Conservation (phyloP, 2,888 invertebrate genomes). For the Gymnosoma rotundatum region DNA sequence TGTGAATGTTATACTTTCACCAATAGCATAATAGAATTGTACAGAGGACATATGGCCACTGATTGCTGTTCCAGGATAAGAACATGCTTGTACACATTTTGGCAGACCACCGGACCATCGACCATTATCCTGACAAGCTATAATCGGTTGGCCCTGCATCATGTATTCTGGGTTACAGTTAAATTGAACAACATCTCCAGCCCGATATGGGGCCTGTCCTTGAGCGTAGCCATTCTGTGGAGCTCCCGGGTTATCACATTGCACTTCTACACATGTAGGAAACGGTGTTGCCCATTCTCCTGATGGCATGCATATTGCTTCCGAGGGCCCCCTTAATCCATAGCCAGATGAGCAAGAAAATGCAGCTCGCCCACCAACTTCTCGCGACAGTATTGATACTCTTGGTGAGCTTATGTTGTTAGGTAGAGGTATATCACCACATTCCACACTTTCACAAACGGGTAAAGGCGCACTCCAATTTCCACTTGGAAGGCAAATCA, state of each 20-base stretch:
- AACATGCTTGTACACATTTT: constrained; percentile 94
- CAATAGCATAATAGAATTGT: constrained; percentile 93
- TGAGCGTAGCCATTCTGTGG: constrained; percentile 91
- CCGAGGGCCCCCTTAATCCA: constrained; percentile 88
- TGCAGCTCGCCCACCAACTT: constrained; percentile 90
- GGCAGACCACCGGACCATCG: constrained; percentile 92
- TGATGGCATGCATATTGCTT: constrained; percentile 89
- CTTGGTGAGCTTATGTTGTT: constrained; percentile 86
- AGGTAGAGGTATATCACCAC: constrained; percentile 87
- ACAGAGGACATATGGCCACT: constrained; percentile 93
- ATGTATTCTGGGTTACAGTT: constrained; percentile 94
- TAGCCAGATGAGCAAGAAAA: constrained; percentile 91
- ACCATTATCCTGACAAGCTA: constrained; percentile 93
- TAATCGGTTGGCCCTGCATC: constrained; percentile 94
- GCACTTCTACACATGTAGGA: constrained; percentile 91
- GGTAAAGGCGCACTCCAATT: constrained; percentile 93
- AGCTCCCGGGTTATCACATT: constrained; percentile 88
- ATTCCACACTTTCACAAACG: constrained; percentile 93
- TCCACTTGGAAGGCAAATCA: constrained; percentile 91
- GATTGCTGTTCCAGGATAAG: constrained; percentile 91
- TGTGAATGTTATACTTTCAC: constrained; percentile 92
- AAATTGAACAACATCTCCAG: constrained; percentile 93
- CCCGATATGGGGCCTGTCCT: constrained; percentile 89
- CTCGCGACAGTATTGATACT: constrained; percentile 89
- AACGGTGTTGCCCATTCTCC: constrained; percentile 91